These are phyloP conservation scores for Sylvia borin DNA, from an alignment of 2,797 vertebrate genomes.

Conservation along the genomic window DNA sequence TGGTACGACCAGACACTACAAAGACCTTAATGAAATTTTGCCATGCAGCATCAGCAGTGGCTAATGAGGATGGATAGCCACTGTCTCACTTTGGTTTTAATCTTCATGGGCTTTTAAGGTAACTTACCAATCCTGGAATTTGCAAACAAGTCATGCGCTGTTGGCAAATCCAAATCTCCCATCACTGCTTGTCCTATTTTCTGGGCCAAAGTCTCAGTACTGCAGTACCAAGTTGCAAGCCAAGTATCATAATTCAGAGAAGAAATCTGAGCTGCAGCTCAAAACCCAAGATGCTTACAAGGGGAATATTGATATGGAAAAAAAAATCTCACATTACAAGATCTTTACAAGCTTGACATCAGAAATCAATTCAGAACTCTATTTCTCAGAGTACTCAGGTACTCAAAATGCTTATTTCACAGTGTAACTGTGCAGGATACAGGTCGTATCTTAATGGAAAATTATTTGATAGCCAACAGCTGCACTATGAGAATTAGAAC, in stretches of 20 bases:
- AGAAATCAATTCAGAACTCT: neutral
- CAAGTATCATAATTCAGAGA: neutral
- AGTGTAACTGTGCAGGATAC: neutral
- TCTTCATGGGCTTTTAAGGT: neutral
- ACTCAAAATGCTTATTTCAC: neutral
- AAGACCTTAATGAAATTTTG: neutral
- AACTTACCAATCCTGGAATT: neutral
- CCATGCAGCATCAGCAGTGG: neutral
- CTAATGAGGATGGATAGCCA: neutral
- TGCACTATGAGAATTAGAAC: neutral
- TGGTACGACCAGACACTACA: neutral
- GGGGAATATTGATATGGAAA: neutral
- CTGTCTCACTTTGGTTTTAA: neutral
- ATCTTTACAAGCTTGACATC: neutral
- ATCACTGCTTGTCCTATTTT: neutral
- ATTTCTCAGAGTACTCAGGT: neutral
- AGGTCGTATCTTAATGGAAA: neutral
- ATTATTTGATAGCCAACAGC: neutral
- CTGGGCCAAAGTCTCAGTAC: neutral
- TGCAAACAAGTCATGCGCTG: neutral
- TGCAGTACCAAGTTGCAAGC: neutral
- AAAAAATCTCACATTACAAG: neutral
- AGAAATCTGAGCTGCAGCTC: neutral
- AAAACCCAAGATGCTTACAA: neutral
- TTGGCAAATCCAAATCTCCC: neutral